Conservation (phyloP, 1,140 invertebrate species). For the Drosophila lini region DNA sequence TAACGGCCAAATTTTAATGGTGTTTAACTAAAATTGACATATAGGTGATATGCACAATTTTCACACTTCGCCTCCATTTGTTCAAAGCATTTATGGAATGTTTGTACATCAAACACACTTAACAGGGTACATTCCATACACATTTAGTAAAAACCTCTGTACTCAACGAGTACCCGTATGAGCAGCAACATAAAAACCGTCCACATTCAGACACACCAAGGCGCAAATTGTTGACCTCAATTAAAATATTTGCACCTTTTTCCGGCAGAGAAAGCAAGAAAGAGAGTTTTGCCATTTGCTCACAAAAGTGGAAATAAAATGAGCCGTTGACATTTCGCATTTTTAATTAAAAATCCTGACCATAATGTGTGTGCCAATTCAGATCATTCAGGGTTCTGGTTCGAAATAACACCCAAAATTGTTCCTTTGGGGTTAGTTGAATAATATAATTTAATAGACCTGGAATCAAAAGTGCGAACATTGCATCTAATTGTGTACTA, state of each 20-base stretch:
- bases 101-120: not conserved
- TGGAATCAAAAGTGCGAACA: not conserved
- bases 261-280: not conserved
- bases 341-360: constrained; percentile 60
- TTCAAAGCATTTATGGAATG: not conserved
- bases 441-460: not conserved
- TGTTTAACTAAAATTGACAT: not conserved
- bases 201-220: constrained; percentile 17
- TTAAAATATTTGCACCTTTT: constrained; percentile 59
- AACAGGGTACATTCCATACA: not conserved
- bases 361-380: constrained; percentile 40
- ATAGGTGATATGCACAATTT: not conserved
- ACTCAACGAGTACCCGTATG: not conserved
- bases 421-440: not conserved
- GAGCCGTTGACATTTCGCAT: constrained; percentile 59
- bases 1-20: not conserved
- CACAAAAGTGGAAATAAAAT: constrained; percentile 20
- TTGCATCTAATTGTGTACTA: too few species aligned
- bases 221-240: constrained; percentile 61
- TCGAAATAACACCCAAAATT: not conserved
- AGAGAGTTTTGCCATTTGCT: constrained; percentile 2
- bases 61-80: not conserved
- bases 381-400: not conserved
- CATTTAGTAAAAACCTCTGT: not conserved
- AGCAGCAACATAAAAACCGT: constrained; percentile 57